A percentile compares a stretch with the other conserved stretches of the same genome.
Conservation (phyloP, 2,113 vertebrate species). For the Hymenochirus boettgeri region DNA sequence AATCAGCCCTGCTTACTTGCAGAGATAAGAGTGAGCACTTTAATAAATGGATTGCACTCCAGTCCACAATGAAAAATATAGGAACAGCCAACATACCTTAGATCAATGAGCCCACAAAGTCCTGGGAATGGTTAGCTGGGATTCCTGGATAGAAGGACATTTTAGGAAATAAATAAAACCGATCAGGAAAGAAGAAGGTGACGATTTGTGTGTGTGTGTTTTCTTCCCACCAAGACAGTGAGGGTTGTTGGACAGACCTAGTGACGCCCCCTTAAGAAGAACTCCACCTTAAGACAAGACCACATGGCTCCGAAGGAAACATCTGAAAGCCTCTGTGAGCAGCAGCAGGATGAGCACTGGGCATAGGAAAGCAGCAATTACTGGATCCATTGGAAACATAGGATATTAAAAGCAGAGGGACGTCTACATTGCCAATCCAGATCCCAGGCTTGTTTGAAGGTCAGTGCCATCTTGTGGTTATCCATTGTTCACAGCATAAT, state of each 20-base stretch:
- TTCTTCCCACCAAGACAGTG: neutral
- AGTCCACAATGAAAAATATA: neutral
- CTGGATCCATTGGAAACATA: neutral
- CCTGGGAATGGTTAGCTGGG: neutral
- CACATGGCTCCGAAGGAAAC: neutral
- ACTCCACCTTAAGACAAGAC: constrained; percentile 16
- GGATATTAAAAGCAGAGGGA: neutral
- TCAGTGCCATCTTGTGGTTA: constrained; percentile 23
- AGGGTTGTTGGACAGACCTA: constrained; percentile 7
- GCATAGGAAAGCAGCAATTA: constrained; percentile 5
- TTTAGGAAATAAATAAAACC: too few species aligned
- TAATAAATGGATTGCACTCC: too few species aligned
- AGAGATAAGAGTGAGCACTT: too few species aligned
- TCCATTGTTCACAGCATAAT: neutral
- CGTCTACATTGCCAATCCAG: neutral
- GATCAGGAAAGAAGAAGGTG: too few species aligned
- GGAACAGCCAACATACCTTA: constrained; percentile 5
- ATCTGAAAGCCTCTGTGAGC: neutral
- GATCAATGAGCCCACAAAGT: neutral
- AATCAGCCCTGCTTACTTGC: too few species aligned
- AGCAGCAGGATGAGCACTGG: too few species aligned
- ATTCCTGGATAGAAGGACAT: too few species aligned
- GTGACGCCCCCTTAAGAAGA: constrained; percentile 4
- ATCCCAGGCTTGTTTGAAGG: constrained; percentile 9
- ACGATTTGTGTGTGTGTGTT: neutral